Evolutionary conservation across 2,888 invertebrate genomes (phyloP).

Genomic region (Euplagia quadripunctaria): DNA sequence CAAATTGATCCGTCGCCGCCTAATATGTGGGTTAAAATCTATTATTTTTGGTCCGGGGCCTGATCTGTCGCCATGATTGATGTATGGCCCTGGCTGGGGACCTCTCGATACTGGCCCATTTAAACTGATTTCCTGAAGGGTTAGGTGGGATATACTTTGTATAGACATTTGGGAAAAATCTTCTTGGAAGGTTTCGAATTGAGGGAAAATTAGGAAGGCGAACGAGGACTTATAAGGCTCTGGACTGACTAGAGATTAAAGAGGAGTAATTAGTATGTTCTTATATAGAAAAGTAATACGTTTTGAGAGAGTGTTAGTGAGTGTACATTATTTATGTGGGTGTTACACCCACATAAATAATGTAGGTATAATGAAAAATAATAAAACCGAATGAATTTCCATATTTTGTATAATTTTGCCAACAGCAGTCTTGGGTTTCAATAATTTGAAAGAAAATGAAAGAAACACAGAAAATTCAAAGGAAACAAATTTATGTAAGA

Average conservation of each 20-base stretch:
- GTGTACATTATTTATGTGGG: too few relatives aligned
- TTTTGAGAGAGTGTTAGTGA: not conserved
- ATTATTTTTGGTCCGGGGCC: constrained; percentile 52
- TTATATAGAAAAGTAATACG: not conserved
- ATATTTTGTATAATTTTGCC: not conserved
- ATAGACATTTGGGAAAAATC: not conserved
- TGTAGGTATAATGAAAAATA: not conserved
- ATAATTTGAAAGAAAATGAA: not conserved
- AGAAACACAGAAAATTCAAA: not conserved
- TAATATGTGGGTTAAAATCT: constrained; percentile 54
- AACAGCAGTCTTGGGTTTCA: not conserved
- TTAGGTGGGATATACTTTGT: not conserved
- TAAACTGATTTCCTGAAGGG: constrained; percentile 19
- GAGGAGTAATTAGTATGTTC: not conserved
- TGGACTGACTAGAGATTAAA: too few relatives aligned
- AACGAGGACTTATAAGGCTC: not conserved
- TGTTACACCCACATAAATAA: not conserved
- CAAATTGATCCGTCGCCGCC: constrained; percentile 58
- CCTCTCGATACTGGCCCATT: constrained; percentile 12
- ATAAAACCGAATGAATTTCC: not conserved
- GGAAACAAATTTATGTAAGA: not conserved
- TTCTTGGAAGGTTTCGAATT: not conserved
- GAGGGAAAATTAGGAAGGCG: not conserved
- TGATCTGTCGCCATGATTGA: constrained; percentile 61
- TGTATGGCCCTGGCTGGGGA: constrained; percentile 32